Percentiles rank a stretch among this genome's conserved stretches.
Conservation (phyloP, 1,140 invertebrate genomes). For the Cyphomyrmex costatus region DNA sequence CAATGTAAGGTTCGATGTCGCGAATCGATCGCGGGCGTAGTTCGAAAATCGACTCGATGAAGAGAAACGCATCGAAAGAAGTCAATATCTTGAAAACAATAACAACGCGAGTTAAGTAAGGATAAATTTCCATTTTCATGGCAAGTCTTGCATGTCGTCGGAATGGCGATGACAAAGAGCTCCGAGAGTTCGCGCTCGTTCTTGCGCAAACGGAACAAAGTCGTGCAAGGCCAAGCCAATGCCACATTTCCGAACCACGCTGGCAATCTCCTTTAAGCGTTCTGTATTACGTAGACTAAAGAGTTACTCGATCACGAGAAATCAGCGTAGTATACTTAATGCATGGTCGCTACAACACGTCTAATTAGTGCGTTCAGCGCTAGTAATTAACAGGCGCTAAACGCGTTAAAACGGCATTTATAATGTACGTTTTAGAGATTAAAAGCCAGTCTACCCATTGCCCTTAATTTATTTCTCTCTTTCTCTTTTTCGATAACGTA, state of each 20-base stretch:
- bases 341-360: not conserved
- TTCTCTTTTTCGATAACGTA: not conserved
- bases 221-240: conserved; percentile 54
- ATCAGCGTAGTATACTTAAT: conserved; percentile 7
- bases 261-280: not conserved
- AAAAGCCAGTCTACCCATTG: not conserved
- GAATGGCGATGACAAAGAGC: conserved; percentile 20
- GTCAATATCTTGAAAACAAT: not conserved
- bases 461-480: not conserved
- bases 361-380: conserved; percentile 9
- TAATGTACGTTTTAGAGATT: not conserved
- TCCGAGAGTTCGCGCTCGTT: conserved; percentile 12
- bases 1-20: conserved; percentile 2
- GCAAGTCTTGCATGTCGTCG: not conserved
- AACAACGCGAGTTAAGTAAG: not conserved
- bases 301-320: conserved; percentile 9
- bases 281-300: not conserved
- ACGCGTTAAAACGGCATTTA: not conserved
- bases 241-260: conserved; percentile 43
- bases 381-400: conserved; percentile 16
- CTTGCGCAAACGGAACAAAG: conserved; percentile 50
- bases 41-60: conserved; percentile 14
- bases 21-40: conserved; percentile 26
- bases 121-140: conserved; percentile 18
- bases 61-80: conserved; percentile 22